Evolutionary conservation across 2,113 vertebrate genomes (phyloP).

Genomic region (Trogon surrucura): DNA sequence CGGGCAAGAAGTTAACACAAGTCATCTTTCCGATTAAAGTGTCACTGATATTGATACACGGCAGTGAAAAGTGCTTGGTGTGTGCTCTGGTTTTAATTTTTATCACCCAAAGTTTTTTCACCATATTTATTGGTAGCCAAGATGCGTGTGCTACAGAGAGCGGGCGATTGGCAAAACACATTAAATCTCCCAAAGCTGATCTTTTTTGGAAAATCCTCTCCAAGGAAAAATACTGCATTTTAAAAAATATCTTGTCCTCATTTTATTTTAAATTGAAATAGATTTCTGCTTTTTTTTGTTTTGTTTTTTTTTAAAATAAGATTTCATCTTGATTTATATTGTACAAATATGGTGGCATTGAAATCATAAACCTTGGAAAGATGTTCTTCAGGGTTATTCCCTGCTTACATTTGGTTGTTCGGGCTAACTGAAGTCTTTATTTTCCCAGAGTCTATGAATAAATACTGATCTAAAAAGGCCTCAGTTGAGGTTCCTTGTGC

Average conservation of each 20-base stretch:
- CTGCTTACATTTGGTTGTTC: background rate
- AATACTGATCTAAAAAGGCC: background rate
- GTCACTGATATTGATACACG: background rate
- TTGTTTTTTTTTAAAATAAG: background rate
- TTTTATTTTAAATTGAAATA: constrained; percentile 7
- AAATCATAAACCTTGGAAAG: background rate
- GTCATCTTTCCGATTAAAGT: background rate
- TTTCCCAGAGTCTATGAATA: background rate
- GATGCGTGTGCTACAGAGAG: background rate
- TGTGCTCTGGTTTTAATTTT: background rate
- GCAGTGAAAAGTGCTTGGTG: background rate
- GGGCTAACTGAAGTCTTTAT: background rate
- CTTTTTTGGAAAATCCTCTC: background rate
- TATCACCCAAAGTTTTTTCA: background rate
- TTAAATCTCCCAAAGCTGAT: background rate
- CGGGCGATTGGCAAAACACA: background rate
- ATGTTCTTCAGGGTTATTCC: background rate
- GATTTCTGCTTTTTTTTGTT: background rate
- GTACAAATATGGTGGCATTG: background rate
- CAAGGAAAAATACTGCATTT: background rate
- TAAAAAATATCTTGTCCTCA: background rate
- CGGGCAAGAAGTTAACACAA: background rate
- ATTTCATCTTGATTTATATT: constrained; percentile 1
- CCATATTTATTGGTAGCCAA: background rate
- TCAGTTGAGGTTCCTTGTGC: background rate